A percentile compares a stretch with the other conserved stretches of the same genome.
phyloP scores from a whole-genome alignment of 2,888 invertebrate genomes.

The Megastigmus dorsalis region DNA sequence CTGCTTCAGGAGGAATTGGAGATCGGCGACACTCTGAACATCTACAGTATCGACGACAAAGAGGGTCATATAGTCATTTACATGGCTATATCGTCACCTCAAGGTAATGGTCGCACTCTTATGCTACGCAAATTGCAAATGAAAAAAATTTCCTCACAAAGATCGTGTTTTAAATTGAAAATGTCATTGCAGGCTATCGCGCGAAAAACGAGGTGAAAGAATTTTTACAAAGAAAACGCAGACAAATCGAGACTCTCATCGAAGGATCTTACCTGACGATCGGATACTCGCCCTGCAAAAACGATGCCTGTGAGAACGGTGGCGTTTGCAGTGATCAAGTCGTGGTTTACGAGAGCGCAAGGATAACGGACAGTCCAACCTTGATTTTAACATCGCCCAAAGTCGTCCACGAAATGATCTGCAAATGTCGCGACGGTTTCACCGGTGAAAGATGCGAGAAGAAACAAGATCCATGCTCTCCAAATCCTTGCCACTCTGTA shows the following conservation, averaged over 20 bases:
- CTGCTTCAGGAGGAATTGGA: conserved; percentile 81
- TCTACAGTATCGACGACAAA: conserved; percentile 85
- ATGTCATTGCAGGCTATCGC: conserved; percentile 75
- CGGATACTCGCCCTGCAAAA: conserved; percentile 87
- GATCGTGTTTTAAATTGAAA: too few species aligned
- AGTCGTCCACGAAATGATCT: conserved; percentile 85
- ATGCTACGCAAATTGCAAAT: too few species aligned
- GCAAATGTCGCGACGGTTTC: conserved; percentile 89
- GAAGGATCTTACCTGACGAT: conserved; percentile 79
- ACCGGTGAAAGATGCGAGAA: conserved; percentile 89
- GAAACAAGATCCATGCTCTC: conserved; percentile 92
- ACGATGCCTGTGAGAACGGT: conserved; percentile 85
- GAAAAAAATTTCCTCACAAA: too few species aligned
- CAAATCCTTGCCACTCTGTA: conserved; percentile 86
- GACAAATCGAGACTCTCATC: conserved; percentile 80
- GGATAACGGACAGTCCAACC: conserved; percentile 87
- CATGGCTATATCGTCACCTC: conserved; percentile 79
- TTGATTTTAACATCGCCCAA: conserved; percentile 89
- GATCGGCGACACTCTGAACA: conserved; percentile 79
- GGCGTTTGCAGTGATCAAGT: conserved; percentile 85
- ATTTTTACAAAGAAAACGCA: conserved; percentile 80
- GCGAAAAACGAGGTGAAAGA: conserved; percentile 81
- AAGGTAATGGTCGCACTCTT: conserved; percentile 65
- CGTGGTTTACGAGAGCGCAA: conserved; percentile 81
- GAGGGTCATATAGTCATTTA: conserved; percentile 82